phyloP scores from a whole-genome alignment of 2,797 vertebrate species.

The Poecile montanus region DNA sequence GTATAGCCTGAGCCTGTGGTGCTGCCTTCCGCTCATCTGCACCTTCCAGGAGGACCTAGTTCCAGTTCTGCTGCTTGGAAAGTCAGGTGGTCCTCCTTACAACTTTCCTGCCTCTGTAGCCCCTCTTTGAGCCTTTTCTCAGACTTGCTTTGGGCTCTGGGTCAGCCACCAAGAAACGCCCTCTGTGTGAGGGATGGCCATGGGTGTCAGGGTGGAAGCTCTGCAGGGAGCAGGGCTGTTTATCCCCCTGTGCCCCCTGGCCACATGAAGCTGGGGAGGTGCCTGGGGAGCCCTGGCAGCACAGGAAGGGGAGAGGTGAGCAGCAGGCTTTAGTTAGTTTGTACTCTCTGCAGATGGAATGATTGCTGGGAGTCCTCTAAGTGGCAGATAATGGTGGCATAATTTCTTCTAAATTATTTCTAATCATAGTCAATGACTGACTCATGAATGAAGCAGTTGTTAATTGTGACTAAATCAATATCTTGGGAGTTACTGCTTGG shows the following conservation, averaged over 20 bases:
- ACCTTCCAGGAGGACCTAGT: neutral
- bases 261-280: accelerated
- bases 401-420: slow-evolving; percentile 59
- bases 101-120: neutral
- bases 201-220: neutral
- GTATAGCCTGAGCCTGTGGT: neutral
- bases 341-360: accelerated
- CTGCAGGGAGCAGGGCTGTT: neutral
- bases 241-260: neutral
- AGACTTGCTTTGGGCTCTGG: neutral
- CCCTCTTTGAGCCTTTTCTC: neutral
- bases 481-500: neutral
- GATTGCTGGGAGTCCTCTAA: slow-evolving; percentile 30
- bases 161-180: neutral
- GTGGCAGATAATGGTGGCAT: slow-evolving; percentile 37
- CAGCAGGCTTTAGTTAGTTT: neutral
- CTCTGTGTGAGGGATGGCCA: accelerated
- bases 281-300: neutral
- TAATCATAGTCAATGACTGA: slow-evolving; percentile 27
- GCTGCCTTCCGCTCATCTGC: neutral
- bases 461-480: slow-evolving; percentile 52
- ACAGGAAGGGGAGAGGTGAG: accelerated
- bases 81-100: neutral
- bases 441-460: slow-evolving; percentile 41
- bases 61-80: neutral